These are phyloP conservation scores for Geococcyx californianus DNA, from an alignment of 2,113 vertebrate genomes.

Conservation along the genomic window DNA sequence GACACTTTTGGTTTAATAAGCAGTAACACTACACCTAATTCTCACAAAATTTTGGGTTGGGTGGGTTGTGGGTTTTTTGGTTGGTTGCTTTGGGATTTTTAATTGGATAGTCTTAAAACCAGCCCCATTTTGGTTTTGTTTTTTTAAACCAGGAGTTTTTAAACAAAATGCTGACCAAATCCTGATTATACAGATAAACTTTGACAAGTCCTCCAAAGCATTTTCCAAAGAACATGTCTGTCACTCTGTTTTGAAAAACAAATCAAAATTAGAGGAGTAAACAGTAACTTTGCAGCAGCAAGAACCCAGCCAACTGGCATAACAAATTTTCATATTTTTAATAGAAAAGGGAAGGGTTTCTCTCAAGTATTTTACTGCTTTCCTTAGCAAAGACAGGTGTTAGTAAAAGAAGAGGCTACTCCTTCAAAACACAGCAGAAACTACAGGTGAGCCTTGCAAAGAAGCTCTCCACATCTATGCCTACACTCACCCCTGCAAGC, in stretches of 20 bases:
- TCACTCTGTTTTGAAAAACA: neutral
- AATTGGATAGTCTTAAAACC: neutral
- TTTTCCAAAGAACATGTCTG: neutral
- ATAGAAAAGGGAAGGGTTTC: neutral
- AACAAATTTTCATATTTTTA: neutral
- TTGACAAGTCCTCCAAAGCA: neutral
- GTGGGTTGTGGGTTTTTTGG: neutral
- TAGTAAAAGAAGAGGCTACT: neutral
- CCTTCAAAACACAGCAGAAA: neutral
- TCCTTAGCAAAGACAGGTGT: neutral
- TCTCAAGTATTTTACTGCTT: neutral
- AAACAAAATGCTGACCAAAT: neutral
- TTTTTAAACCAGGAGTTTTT: neutral
- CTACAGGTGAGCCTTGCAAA: neutral
- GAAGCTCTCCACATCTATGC: neutral
- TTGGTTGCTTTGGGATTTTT: neutral
- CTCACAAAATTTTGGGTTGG: neutral
- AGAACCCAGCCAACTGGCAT: neutral
- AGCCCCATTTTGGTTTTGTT: neutral
- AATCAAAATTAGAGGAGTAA: neutral
- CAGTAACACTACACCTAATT: neutral
- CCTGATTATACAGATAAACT: neutral
- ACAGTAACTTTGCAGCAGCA: neutral
- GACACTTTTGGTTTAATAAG: neutral
- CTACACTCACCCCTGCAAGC: neutral